phyloP scores from a whole-genome alignment of 2,888 invertebrate genomes.

The Drosophila neonasuta region DNA sequence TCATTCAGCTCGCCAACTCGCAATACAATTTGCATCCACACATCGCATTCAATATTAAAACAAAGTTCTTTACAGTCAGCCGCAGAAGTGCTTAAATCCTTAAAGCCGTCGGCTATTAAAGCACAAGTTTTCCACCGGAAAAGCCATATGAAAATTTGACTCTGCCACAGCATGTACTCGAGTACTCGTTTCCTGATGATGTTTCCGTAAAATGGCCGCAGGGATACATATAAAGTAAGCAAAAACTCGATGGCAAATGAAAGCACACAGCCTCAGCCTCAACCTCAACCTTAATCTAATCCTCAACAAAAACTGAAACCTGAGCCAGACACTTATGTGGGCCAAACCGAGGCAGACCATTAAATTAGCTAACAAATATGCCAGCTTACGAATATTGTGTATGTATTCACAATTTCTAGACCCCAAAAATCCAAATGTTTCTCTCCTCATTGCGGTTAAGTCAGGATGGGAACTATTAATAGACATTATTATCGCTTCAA shows the following conservation, averaged over 20 bases:
- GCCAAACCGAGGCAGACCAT: slow-evolving; percentile 14
- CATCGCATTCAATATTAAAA: slow-evolving; percentile 48
- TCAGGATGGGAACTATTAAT: slow-evolving; percentile 49
- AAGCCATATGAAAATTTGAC: slow-evolving; percentile 14
- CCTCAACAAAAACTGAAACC: neutral
- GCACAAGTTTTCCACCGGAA: slow-evolving; percentile 16
- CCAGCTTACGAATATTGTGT: slow-evolving; percentile 9
- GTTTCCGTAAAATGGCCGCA: slow-evolving; percentile 61
- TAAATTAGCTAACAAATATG: slow-evolving; percentile 44
- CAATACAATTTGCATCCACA: slow-evolving; percentile 11
- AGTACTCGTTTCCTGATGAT: slow-evolving; percentile 48
- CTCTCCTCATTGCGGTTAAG: neutral
- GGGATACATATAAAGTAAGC: slow-evolving; percentile 58
- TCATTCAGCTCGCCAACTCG: neutral
- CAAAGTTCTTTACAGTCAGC: slow-evolving; percentile 9
- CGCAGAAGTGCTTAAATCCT: neutral
- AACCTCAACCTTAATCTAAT: slow-evolving; percentile 8
- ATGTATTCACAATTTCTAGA: neutral
- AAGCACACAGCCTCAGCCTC: slow-evolving; percentile 16
- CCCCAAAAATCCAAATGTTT: slow-evolving; percentile 2
- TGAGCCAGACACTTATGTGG: slow-evolving; percentile 29
- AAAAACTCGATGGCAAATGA: slow-evolving; percentile 41
- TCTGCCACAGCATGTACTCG: slow-evolving; percentile 1
- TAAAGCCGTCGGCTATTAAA: slow-evolving; percentile 30
- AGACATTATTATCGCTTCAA: slow-evolving; percentile 65